These are phyloP conservation scores for Hyalella azteca DNA, from an alignment of 2,888 invertebrate species.

Conservation along the genomic window DNA sequence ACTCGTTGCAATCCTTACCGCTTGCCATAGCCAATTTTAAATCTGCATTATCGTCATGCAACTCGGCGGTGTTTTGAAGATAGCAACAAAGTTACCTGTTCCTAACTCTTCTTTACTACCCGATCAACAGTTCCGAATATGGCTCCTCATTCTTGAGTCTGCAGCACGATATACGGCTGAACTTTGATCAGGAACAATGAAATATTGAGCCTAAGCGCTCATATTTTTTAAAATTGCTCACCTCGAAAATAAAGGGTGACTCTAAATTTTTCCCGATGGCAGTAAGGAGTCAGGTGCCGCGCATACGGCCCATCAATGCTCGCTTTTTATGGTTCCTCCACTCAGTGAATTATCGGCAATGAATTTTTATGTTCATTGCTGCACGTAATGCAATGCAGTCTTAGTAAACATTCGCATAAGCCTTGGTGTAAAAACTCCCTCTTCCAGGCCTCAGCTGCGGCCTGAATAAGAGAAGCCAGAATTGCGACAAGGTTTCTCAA, in stretches of 20 bases:
- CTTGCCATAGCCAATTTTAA: no score
- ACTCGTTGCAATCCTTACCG: no score
- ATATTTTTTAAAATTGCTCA: slow-evolving; percentile 12
- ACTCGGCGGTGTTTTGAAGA: no score
- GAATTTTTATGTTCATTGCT: slow-evolving; percentile 32
- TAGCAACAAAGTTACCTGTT: slow-evolving; percentile 28
- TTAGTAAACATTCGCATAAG: not conserved
- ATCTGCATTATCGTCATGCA: no score
- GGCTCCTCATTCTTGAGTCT: not conserved
- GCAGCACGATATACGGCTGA: not conserved
- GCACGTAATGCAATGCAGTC: not conserved
- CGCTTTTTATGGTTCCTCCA: not conserved
- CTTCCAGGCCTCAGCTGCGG: not conserved
- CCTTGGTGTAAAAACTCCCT: not conserved
- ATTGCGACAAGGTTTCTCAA: slow-evolving; percentile 1
- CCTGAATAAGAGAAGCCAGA: not conserved
- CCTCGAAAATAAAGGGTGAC: slow-evolving; percentile 25
- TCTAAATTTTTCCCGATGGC: slow-evolving; percentile 23
- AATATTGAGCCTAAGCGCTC: slow-evolving; percentile 7
- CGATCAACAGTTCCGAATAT: not conserved
- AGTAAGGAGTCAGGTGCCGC: not conserved
- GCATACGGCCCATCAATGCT: slow-evolving; percentile 20
- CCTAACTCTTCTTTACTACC: not conserved
- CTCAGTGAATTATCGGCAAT: slow-evolving; percentile 26
- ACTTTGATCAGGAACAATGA: slow-evolving; percentile 17